These are phyloP conservation scores for Drosophila helvetica DNA, from an alignment of 2,888 invertebrate genomes.

Conservation along the genomic window DNA sequence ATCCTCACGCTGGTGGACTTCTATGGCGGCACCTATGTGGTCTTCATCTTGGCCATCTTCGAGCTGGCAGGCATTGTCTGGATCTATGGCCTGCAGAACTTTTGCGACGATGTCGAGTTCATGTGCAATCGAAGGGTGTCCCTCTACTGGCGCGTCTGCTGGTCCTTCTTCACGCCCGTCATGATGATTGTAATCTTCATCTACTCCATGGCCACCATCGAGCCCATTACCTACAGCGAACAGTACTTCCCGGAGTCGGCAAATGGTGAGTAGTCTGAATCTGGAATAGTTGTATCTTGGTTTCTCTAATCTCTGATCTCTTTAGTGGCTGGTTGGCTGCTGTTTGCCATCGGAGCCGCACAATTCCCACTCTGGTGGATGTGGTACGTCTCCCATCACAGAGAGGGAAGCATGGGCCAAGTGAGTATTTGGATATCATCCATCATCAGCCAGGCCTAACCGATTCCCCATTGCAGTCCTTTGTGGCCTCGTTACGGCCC, in stretches of 20 bases:
- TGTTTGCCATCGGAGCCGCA: slow-evolving; percentile 84
- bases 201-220: slow-evolving; percentile 87
- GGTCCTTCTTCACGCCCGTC: slow-evolving; percentile 89
- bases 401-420: slow-evolving; percentile 50
- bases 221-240: slow-evolving; percentile 86
- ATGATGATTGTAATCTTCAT: slow-evolving; percentile 88
- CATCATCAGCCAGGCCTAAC: background rate
- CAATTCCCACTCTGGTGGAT: slow-evolving; percentile 85
- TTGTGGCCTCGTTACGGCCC: slow-evolving; percentile 83
- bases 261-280: slow-evolving; percentile 85
- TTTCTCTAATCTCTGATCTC: background rate
- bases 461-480: slow-evolving; percentile 78
- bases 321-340: slow-evolving; percentile 85
- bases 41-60: slow-evolving; percentile 86
- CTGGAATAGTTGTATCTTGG: background rate
- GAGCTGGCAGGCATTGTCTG: slow-evolving; percentile 86
- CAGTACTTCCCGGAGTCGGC: slow-evolving; percentile 86
- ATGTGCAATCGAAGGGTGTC: slow-evolving; percentile 88
- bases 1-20: slow-evolving; percentile 86
- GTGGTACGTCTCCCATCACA: slow-evolving; percentile 71
- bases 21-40: slow-evolving; percentile 87
- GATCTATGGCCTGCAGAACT: slow-evolving; percentile 87
- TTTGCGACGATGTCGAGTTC: slow-evolving; percentile 90
- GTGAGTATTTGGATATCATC: slow-evolving; percentile 41
- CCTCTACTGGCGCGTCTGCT: slow-evolving; percentile 91